A percentile compares a stretch with the other conserved stretches of the same genome.
Conservation (phyloP, 2,888 invertebrate species). For the Axea sp. region DNA sequence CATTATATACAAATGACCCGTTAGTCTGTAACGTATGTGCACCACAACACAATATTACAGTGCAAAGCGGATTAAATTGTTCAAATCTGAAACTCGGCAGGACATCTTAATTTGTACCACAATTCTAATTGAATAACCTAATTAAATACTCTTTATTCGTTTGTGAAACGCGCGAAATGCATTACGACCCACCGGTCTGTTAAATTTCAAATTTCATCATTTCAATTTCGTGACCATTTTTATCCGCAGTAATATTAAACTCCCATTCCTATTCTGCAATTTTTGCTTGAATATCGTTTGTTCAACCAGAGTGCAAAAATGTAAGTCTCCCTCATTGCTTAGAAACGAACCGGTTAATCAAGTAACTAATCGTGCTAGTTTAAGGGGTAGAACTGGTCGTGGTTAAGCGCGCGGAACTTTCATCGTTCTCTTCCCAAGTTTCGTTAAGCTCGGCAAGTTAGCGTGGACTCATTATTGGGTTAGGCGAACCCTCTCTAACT, state of each 20-base stretch:
- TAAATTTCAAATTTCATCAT: too few relatives aligned
- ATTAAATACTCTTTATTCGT: background rate
- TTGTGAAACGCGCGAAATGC: too few relatives aligned
- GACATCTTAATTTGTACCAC: constrained; percentile 19
- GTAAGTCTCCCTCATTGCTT: background rate
- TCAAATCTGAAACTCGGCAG: constrained; percentile 1
- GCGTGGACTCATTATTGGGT: constrained; percentile 69
- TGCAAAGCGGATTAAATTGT: constrained; percentile 42
- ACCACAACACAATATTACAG: constrained; percentile 11
- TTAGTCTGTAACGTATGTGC: constrained; percentile 29
- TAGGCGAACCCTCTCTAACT: constrained; percentile 71
- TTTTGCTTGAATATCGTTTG: too few relatives aligned
- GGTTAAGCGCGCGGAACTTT: constrained; percentile 58
- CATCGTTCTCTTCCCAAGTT: constrained; percentile 54
- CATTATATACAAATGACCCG: constrained; percentile 43
- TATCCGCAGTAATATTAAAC: too few relatives aligned
- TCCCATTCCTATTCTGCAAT: too few relatives aligned
- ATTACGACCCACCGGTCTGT: too few relatives aligned
- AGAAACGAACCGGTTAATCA: constrained; percentile 34
- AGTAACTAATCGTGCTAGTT: constrained; percentile 42
- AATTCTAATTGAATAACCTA: background rate
- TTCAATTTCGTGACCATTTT: too few relatives aligned
- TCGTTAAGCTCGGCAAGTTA: constrained; percentile 55
- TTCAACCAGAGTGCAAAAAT: constrained; percentile 1
- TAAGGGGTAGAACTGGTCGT: constrained; percentile 39